Conservation (phyloP, 2,888 invertebrate genomes). For the Arge pagana region DNA sequence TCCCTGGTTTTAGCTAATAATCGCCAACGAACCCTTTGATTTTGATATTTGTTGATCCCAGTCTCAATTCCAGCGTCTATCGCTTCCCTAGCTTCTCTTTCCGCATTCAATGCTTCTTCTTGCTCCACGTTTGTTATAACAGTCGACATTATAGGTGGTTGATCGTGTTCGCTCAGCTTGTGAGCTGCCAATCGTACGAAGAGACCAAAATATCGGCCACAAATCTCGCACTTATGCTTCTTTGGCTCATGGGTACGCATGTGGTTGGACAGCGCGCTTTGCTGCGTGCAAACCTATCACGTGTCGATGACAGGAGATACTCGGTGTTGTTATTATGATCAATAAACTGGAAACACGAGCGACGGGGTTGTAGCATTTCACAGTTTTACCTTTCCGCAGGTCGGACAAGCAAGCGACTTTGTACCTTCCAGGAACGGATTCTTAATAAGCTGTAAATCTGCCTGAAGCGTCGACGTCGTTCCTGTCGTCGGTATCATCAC, state of each 20-base stretch:
- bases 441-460: conserved; percentile 27
- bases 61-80: conserved; percentile 36
- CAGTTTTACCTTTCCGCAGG: conserved; percentile 46
- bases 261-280: conserved; percentile 51
- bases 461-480: not conserved
- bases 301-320: not conserved
- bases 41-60: no score
- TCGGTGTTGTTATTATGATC: no score
- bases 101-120: conserved; percentile 49
- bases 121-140: conserved; percentile 45
- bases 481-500: not conserved
- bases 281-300: conserved; percentile 47
- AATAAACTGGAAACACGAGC: conserved; percentile 6
- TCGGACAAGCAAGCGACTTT: conserved; percentile 46
- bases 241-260: conserved; percentile 53
- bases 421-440: conserved; percentile 38
- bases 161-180: conserved; percentile 45
- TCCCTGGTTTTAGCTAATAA: no score
- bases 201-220: conserved; percentile 48
- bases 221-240: conserved; percentile 48
- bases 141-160: conserved; percentile 40
- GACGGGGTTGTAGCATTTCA: not conserved
- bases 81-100: conserved; percentile 47
- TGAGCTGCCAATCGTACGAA: conserved; percentile 48
- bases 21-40: no score